A percentile compares a stretch with the other conserved stretches of the same genome.
Evolutionary conservation across 2,797 vertebrate species (phyloP).

Genomic region (Labroides dimidiatus): DNA sequence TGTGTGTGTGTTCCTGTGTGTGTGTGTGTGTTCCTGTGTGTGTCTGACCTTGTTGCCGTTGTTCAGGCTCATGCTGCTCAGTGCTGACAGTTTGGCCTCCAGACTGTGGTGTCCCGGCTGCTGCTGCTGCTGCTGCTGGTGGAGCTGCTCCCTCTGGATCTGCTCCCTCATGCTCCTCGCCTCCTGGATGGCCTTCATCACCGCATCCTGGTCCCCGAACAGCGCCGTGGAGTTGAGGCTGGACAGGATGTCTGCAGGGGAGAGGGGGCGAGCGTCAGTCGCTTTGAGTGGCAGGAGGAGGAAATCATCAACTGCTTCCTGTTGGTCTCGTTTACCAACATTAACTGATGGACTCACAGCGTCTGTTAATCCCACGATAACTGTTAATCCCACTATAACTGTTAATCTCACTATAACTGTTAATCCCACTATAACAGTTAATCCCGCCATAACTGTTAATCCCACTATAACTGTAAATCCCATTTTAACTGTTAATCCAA

Average conservation of each 20-base stretch:
- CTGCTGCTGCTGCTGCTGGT: slow-evolving; percentile 88
- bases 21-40: background rate
- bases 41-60: slow-evolving; percentile 95
- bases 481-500: no score
- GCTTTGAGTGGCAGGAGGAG: slow-evolving; percentile 12
- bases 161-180: slow-evolving; percentile 98
- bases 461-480: no score
- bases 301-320: no score
- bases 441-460: no score
- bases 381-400: no score
- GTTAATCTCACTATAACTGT: no score
- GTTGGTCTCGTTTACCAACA: no score
- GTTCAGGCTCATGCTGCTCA: slow-evolving; percentile 92
- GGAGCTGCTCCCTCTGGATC: slow-evolving; percentile 94
- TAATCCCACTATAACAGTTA: no score
- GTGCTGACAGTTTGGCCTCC: slow-evolving; percentile 92
- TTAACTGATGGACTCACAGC: no score
- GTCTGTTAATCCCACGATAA: no score
- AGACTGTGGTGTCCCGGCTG: slow-evolving; percentile 82
- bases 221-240: slow-evolving; percentile 97
- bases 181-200: slow-evolving; percentile 99
- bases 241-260: slow-evolving; percentile 93
- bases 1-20: slow-evolving; percentile 24
- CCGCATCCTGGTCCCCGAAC: slow-evolving; percentile 98
- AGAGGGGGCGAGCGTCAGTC: background rate